Percentiles rank a stretch among this genome's conserved stretches.
These are phyloP conservation scores for Heliangelus exortis DNA, from an alignment of 2,797 vertebrate species.

Conservation along the genomic window DNA sequence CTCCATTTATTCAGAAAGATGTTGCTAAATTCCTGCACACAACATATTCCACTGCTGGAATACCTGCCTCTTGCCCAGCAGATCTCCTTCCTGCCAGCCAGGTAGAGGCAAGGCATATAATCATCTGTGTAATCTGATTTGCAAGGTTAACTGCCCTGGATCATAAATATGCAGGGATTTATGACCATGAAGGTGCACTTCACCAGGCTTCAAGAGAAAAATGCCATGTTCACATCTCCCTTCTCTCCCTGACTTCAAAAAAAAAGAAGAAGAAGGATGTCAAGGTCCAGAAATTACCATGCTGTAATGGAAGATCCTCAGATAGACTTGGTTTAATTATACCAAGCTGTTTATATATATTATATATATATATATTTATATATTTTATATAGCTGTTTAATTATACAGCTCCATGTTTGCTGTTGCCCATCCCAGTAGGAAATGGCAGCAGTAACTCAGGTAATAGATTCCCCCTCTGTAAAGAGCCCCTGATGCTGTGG, in stretches of 20 bases:
- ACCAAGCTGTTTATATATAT: no score
- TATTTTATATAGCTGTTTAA: no score
- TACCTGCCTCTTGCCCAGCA: neutral
- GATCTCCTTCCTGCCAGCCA: slow-evolving; percentile 33
- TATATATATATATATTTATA: no score
- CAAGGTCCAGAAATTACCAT: slow-evolving; percentile 12
- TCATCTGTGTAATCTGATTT: slow-evolving; percentile 66
- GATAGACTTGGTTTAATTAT: slow-evolving; percentile 74
- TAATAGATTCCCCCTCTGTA: slow-evolving; percentile 41
- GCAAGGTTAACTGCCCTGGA: slow-evolving; percentile 62
- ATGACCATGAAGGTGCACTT: slow-evolving; percentile 35
- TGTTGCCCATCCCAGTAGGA: slow-evolving; percentile 65
- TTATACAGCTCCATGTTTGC: slow-evolving; percentile 73
- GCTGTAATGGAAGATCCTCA: slow-evolving; percentile 66
- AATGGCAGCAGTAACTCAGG: slow-evolving; percentile 72
- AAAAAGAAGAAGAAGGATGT: neutral
- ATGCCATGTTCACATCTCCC: neutral
- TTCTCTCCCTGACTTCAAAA: neutral
- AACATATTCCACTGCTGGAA: neutral
- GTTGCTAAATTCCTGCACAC: slow-evolving; percentile 41
- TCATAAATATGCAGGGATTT: slow-evolving; percentile 65
- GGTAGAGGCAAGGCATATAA: slow-evolving; percentile 47
- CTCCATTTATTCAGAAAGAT: slow-evolving; percentile 54
- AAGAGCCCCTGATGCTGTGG: slow-evolving; percentile 46
- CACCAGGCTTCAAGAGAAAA: slow-evolving; percentile 23